Conservation (phyloP, 2,113 vertebrate species). For the Muntiacus muntjak region DNA sequence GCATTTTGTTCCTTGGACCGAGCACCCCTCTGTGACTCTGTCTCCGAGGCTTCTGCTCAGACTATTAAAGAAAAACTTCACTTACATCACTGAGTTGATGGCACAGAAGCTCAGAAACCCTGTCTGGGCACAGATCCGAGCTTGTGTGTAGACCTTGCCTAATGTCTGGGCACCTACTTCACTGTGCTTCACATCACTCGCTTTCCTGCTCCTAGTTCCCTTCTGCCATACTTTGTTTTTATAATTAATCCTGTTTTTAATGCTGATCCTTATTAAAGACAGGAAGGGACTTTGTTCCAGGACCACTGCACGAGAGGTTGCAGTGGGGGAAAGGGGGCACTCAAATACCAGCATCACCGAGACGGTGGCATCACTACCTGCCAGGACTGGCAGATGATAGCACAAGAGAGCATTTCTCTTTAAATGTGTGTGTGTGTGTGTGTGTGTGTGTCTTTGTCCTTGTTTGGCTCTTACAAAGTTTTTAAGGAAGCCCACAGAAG, state of each 20-base stretch:
- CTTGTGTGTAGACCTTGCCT: not conserved
- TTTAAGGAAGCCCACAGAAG: not conserved
- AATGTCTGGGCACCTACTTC: not conserved
- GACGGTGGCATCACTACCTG: not conserved
- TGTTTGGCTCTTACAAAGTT: not conserved
- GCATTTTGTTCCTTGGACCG: not conserved
- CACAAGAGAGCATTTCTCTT: not conserved
- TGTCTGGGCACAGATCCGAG: rapidly evolving
- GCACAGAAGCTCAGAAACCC: not conserved
- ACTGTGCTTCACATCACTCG: rapidly evolving
- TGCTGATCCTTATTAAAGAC: not conserved
- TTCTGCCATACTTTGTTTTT: not conserved
- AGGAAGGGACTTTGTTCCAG: not conserved
- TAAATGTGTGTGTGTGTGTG: not conserved
- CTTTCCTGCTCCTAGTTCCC: not conserved
- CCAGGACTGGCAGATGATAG: too few species aligned
- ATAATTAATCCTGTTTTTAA: not conserved
- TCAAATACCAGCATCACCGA: not conserved
- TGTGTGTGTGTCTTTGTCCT: not conserved
- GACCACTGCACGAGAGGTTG: not conserved
- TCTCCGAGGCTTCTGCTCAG: not conserved
- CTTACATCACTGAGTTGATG: not conserved
- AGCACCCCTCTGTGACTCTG: not conserved
- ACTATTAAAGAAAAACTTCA: not conserved
- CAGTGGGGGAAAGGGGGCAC: not conserved